Evolutionary conservation across 1,140 invertebrate genomes (phyloP).

Genomic region (silkworm (Bombyx mori)): DNA sequence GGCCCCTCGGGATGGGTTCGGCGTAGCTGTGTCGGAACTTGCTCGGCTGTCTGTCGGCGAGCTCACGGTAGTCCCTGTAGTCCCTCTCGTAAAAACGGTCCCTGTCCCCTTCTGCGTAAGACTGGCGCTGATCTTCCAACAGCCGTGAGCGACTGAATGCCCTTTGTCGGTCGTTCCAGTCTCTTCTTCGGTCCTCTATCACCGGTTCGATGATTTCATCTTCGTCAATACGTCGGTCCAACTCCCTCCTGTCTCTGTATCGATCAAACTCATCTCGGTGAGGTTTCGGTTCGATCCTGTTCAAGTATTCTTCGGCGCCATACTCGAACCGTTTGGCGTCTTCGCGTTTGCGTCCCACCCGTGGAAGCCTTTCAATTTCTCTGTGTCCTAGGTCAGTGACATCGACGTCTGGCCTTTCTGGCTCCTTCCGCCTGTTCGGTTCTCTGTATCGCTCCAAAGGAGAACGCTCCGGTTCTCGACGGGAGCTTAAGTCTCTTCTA

Average conservation of each 20-base stretch:
- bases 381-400: slow-evolving; percentile 35
- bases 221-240: slow-evolving; percentile 58
- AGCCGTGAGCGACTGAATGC: slow-evolving; percentile 59
- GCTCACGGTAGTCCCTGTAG: slow-evolving; percentile 55
- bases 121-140: slow-evolving; percentile 57
- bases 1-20: slow-evolving; percentile 62
- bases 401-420: slow-evolving; percentile 41
- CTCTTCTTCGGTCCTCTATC: slow-evolving; percentile 54
- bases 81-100: slow-evolving; percentile 62
- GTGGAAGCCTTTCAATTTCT: slow-evolving; percentile 57
- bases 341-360: slow-evolving; percentile 54
- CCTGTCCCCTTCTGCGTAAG: slow-evolving; percentile 50
- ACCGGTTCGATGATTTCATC: slow-evolving; percentile 65
- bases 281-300: slow-evolving; percentile 53
- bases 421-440: slow-evolving; percentile 51
- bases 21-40: slow-evolving; percentile 69
- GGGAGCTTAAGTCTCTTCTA: slow-evolving; percentile 49
- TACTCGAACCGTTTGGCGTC: slow-evolving; percentile 54
- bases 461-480: slow-evolving; percentile 57
- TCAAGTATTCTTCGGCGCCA: slow-evolving; percentile 53
- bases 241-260: slow-evolving; percentile 47
- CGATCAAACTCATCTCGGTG: slow-evolving; percentile 50
- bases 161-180: slow-evolving; percentile 58
- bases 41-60: slow-evolving; percentile 54
- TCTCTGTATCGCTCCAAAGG: slow-evolving; percentile 55